A percentile compares a stretch with the other conserved stretches of the same genome.
These are phyloP conservation scores for Erebia palarica DNA, from an alignment of 2,888 invertebrate genomes.

Conservation along the genomic window DNA sequence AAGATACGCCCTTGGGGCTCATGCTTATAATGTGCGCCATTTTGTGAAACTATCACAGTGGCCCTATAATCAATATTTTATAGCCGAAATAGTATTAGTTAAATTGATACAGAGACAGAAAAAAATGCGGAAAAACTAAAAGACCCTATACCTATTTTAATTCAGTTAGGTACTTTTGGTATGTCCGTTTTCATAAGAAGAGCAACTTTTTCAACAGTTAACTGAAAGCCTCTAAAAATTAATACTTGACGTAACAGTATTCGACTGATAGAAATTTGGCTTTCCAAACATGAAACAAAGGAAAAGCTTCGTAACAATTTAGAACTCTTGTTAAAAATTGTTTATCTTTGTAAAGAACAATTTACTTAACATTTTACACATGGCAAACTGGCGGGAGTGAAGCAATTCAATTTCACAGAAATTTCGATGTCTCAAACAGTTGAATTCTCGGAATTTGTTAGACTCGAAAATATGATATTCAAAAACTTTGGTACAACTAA, in stretches of 20 bases:
- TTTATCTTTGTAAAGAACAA: slow-evolving; percentile 4
- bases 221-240: neutral
- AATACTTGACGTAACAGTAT: neutral
- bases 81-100: too few relatives aligned
- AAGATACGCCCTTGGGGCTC: neutral
- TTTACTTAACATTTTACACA: slow-evolving; percentile 18
- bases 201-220: neutral
- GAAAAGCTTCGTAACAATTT: neutral
- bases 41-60: too few relatives aligned
- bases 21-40: neutral
- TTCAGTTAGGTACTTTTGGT: neutral
- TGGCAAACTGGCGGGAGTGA: slow-evolving; percentile 10
- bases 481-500: slow-evolving; percentile 25
- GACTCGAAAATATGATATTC: slow-evolving; percentile 22
- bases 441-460: slow-evolving; percentile 25
- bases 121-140: too few relatives aligned
- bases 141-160: too few relatives aligned
- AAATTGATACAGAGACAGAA: too few relatives aligned
- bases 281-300: slow-evolving; percentile 2
- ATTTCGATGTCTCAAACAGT: slow-evolving; percentile 24
- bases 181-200: neutral
- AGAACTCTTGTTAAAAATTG: slow-evolving; percentile 8
- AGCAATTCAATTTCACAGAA: slow-evolving; percentile 23
- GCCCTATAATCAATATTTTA: too few relatives aligned
- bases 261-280: neutral